Conservation (phyloP, 2,888 invertebrate species). For the Phyto melanocephala region DNA sequence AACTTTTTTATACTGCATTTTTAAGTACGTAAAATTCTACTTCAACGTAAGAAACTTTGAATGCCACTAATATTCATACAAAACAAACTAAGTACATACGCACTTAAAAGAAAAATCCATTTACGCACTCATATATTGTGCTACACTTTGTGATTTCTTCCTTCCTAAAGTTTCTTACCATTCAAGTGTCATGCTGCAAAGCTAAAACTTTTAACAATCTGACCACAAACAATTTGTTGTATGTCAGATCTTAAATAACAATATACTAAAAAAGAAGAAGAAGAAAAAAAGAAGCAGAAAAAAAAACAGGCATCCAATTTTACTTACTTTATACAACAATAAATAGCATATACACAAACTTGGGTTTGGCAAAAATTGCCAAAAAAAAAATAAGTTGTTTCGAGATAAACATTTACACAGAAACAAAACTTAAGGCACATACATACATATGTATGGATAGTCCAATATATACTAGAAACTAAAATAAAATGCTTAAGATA, state of each 20-base stretch:
- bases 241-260: slow-evolving; percentile 19
- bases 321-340: slow-evolving; percentile 2
- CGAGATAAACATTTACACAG: not conserved
- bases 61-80: not conserved
- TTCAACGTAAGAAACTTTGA: not conserved
- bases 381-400: not conserved
- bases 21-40: no score
- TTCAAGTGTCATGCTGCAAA: slow-evolving; percentile 1
- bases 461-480: not conserved
- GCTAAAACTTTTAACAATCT: slow-evolving; percentile 37
- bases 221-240: slow-evolving; percentile 46
- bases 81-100: not conserved
- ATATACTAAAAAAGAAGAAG: slow-evolving; percentile 19
- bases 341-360: slow-evolving; percentile 1
- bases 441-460: not conserved
- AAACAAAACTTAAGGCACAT: not conserved
- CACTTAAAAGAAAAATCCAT: slow-evolving; percentile 26
- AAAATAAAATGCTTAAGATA: not conserved
- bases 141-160: not conserved
- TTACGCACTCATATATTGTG: not conserved
- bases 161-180: not conserved
- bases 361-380: not conserved
- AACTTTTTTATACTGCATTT: no score
- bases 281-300: not conserved
- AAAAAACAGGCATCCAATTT: not conserved